Percentiles rank a stretch among this genome's conserved stretches.
Evolutionary conservation across 2,797 vertebrate genomes (phyloP).

Genomic region (Gorsachius magnificus): DNA sequence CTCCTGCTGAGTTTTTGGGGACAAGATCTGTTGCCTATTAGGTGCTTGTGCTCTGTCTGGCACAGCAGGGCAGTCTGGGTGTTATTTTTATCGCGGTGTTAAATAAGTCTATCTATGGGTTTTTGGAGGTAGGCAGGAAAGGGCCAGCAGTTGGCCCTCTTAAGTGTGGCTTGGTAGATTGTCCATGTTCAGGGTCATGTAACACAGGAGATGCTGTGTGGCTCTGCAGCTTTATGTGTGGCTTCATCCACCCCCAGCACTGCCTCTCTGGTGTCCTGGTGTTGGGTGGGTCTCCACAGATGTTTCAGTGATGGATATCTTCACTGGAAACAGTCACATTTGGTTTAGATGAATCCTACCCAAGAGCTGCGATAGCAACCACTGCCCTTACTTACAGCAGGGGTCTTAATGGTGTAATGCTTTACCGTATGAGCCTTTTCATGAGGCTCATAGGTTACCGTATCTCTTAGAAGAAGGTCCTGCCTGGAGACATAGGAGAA

Average conservation of each 20-base stretch:
- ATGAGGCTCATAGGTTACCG: neutral
- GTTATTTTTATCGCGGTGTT: neutral
- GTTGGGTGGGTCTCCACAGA: neutral
- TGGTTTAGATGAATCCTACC: neutral
- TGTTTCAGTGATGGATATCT: neutral
- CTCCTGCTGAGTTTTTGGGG: neutral
- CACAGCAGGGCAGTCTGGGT: conserved; percentile 23
- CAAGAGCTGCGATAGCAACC: neutral
- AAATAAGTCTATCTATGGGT: neutral
- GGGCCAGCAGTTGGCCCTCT: neutral
- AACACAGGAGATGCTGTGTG: neutral
- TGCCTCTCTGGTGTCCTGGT: neutral
- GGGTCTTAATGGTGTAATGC: neutral
- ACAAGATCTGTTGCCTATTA: neutral
- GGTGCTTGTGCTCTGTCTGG: neutral
- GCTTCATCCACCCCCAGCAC: neutral
- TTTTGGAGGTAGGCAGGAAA: neutral
- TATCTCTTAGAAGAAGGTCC: neutral
- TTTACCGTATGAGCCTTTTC: neutral
- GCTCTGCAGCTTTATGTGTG: neutral
- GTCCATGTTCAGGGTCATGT: accelerated
- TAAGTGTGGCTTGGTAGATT: neutral
- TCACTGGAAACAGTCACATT: neutral
- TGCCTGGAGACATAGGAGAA: neutral
- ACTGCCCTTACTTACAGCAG: neutral